Percentiles rank a stretch among this genome's conserved stretches.
Conservation (phyloP, 2,113 vertebrate genomes). For the Tinamus guttatus region DNA sequence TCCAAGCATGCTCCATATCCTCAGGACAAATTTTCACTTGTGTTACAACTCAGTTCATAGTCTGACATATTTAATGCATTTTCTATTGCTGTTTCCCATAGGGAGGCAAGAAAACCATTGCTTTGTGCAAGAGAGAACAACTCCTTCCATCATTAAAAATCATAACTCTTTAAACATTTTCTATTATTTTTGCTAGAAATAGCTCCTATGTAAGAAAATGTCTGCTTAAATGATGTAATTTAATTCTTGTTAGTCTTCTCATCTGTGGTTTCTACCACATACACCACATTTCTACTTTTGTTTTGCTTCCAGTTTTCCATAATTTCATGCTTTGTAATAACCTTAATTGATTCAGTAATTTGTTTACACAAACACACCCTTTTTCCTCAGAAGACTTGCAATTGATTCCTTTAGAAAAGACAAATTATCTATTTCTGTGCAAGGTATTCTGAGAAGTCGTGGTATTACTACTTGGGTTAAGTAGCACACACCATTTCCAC, state of each 20-base stretch:
- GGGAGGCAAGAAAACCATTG: not conserved
- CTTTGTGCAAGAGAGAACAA: not conserved
- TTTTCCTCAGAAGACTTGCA: not conserved
- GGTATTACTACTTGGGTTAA: not conserved
- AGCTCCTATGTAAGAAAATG: constrained; percentile 1
- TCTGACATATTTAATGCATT: not conserved
- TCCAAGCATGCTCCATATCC: not conserved
- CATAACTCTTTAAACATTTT: not conserved
- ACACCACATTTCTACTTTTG: not conserved
- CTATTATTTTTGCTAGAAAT: constrained; percentile 17
- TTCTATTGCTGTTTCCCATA: not conserved
- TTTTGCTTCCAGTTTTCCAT: not conserved
- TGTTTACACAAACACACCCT: not conserved
- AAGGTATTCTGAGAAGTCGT: not conserved
- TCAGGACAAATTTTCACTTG: not conserved
- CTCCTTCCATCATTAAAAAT: not conserved
- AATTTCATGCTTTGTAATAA: not conserved
- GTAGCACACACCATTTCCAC: constrained; percentile 3
- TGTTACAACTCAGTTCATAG: not conserved
- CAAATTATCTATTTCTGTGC: constrained; percentile 23
- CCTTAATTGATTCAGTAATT: not conserved
- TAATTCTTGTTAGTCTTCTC: not conserved
- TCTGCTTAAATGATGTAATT: not conserved
- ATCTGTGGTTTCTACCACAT: not conserved
- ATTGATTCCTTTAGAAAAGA: not conserved